A percentile compares a stretch with the other conserved stretches of the same genome.
Evolutionary conservation across 2,797 vertebrate genomes (phyloP).

Genomic region (Podargus strigoides): DNA sequence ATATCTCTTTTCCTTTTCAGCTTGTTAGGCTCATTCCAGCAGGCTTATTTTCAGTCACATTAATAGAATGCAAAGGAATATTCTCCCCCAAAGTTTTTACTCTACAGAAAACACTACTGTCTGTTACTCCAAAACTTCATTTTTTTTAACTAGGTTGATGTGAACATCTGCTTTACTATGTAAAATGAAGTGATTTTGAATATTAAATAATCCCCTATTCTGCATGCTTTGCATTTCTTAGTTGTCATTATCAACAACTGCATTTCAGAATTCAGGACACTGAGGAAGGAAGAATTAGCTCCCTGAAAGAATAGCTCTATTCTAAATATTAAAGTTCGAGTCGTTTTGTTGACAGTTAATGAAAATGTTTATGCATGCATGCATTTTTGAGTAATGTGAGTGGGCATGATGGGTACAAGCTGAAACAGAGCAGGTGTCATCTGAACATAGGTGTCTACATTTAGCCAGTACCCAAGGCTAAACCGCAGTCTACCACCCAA

Average conservation of each 20-base stretch:
- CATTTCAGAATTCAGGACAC: background rate
- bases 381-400: background rate
- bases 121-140: background rate
- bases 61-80: conserved; percentile 33
- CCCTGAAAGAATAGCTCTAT: background rate
- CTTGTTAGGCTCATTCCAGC: conserved; percentile 19
- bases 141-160: background rate
- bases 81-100: background rate
- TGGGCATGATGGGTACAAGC: background rate
- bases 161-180: background rate
- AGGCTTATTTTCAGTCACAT: conserved; percentile 39
- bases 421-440: background rate
- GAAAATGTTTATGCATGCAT: background rate
- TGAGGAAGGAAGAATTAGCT: background rate
- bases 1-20: conserved; percentile 22
- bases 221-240: background rate
- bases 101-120: background rate
- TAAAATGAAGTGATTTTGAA: background rate
- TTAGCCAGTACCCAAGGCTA: no score
- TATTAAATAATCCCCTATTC: background rate
- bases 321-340: background rate
- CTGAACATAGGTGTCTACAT: no score
- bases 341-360: background rate
- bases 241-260: background rate
- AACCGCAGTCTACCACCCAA: no score